Base-by-base conservation (phyloP, 1,140 invertebrate genomes). In the Calosoma granatense region DNA sequence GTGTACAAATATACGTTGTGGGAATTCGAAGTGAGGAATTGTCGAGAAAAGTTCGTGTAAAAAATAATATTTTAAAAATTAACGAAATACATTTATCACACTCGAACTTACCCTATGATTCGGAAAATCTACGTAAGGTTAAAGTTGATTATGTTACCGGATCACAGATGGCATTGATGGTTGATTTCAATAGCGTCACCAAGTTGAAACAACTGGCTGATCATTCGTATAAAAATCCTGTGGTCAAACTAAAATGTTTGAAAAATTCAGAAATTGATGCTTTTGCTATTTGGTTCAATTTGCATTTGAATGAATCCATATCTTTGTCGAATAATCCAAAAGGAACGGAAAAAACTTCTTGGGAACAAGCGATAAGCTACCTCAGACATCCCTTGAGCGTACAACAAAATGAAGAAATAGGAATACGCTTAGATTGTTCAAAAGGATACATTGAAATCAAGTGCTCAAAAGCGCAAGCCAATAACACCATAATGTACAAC, bases 331-430 rank as follows among this genome's bases (percentile, higher is more conserved):
- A 79, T 12, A 70, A 71, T 6, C 74, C 74, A 2, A 57, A 60
- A 11, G 53, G 55, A 19, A 52, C 64, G 22, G 57, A 59, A 30
- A 64, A 67, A 43, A 74, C 74, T 26, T 81, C 80, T 62, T 83
- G 81, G 81, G 80, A 83, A 61, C 76, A 80, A 61, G 80, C 80
- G 20, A 66, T 83, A 51, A 83, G 77, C 65, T 21, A 53, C 15
- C n/a, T 53, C 14, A 11, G 14, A 14, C 73, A 76, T 43, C 54
- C 71, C 14, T 15, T 65, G 21, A 58, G 62, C 20, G 60, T 21
- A 15, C 26, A 23, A 52, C 57, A 56, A 41, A 52, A 57, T 1
- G 15, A 59, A 54, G 58, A 53, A 22, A 60, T 68, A 59, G 14
- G 47, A 14, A 52, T 72, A 54, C 58, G 43, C 9, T 58, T 72